Evolutionary conservation across 1,140 invertebrate genomes (phyloP).

Genomic region (Brachionus paranguensis): DNA sequence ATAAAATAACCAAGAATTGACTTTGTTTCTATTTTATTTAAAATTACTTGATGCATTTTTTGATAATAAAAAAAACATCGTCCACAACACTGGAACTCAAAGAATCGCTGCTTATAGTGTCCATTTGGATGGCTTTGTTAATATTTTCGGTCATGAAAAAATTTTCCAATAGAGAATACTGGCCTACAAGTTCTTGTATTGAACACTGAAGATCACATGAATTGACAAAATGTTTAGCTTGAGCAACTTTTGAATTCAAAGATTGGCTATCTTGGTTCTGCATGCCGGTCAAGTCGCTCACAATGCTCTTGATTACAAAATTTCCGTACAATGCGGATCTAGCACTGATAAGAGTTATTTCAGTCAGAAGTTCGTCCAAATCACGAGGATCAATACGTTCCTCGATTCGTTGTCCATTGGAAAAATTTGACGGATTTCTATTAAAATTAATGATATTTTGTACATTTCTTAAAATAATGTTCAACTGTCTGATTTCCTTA

Average conservation of each 20-base stretch:
- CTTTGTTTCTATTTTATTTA: background rate
- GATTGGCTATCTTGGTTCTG: background rate
- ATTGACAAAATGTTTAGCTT: slow-evolving; percentile 66
- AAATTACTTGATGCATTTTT: slow-evolving; percentile 80
- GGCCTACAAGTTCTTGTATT: slow-evolving; percentile 82
- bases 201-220: slow-evolving; percentile 71
- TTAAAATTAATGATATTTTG: slow-evolving; percentile 52
- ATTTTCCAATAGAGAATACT: slow-evolving; percentile 85
- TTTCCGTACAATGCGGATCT: slow-evolving; percentile 80
- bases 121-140: slow-evolving; percentile 82
- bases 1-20: too few species aligned
- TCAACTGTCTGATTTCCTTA: slow-evolving; percentile 66
- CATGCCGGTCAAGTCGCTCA: slow-evolving; percentile 58
- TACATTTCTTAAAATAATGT: slow-evolving; percentile 63
- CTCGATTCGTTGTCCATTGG: slow-evolving; percentile 53
- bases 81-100: slow-evolving; percentile 87
- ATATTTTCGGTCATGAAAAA: slow-evolving; percentile 94
- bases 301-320: slow-evolving; percentile 73
- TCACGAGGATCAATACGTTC: slow-evolving; percentile 69
- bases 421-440: slow-evolving; percentile 47
- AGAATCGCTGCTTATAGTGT: slow-evolving; percentile 65
- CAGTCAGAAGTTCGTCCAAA: slow-evolving; percentile 77
- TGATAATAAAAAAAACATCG: slow-evolving; percentile 93
- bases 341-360: slow-evolving; percentile 84
- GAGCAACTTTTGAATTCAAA: slow-evolving; percentile 56